Percentiles rank a stretch among this genome's conserved stretches.
Evolutionary conservation across 2,113 vertebrate species (phyloP).

Genomic region (Anas platyrhynchos): DNA sequence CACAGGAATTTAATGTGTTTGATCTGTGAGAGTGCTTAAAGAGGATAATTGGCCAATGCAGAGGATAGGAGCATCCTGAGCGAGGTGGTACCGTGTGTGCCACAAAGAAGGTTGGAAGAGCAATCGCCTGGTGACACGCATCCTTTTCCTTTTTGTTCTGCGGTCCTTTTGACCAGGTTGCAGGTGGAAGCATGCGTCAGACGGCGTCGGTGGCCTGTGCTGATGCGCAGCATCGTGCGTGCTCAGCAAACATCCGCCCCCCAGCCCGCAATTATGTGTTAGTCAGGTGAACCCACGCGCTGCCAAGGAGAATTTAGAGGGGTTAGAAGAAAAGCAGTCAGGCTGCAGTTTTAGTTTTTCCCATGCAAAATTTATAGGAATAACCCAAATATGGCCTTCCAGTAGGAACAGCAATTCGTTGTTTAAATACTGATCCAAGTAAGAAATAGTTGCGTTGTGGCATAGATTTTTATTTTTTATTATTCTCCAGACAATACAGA

Average conservation of each 20-base stretch:
- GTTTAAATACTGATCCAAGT: constrained; percentile 45
- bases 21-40: constrained; percentile 17
- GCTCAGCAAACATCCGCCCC: neutral
- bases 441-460: neutral
- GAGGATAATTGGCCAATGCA: constrained; percentile 13
- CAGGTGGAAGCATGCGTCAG: neutral
- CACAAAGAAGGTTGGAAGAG: neutral
- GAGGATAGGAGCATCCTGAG: neutral
- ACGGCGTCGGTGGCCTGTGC: neutral
- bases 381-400: constrained; percentile 51
- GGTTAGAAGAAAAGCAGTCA: neutral
- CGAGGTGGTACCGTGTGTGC: neutral
- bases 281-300: neutral
- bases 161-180: neutral
- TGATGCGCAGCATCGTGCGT: neutral
- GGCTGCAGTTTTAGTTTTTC: constrained; percentile 20
- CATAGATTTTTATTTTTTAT: neutral
- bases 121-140: neutral
- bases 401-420: constrained; percentile 40
- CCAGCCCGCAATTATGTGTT: neutral
- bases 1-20: neutral
- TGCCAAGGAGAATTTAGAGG: neutral
- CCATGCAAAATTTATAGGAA: constrained; percentile 27
- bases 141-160: neutral
- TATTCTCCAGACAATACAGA: neutral